Evolutionary conservation across 2,888 invertebrate species (phyloP).

Genomic region (Tinea semifulvella): DNA sequence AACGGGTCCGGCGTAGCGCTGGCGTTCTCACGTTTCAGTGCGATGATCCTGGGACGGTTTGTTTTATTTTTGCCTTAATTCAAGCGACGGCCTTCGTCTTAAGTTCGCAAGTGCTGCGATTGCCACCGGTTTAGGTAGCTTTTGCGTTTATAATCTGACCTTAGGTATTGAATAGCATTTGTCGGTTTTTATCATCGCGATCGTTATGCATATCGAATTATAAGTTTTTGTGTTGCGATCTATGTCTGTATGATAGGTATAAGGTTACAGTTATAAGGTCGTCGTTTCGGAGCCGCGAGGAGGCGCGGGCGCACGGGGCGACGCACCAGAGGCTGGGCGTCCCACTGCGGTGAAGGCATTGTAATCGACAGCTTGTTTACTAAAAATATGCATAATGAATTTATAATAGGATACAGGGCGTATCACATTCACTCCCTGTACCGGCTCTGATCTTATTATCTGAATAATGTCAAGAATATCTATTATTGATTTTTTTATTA

Average conservation of each 20-base stretch:
- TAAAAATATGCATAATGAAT: constrained; percentile 68
- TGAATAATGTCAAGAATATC: constrained; percentile 2
- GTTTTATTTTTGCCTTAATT: constrained; percentile 52
- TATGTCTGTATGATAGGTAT: not conserved
- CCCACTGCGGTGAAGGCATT: constrained; percentile 55
- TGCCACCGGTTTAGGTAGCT: constrained; percentile 59
- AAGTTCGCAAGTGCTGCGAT: constrained; percentile 47
- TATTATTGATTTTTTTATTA: constrained; percentile 5
- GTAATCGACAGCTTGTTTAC: constrained; percentile 68
- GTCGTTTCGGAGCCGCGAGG: not conserved
- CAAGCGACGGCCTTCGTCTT: constrained; percentile 58
- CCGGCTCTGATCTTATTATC: constrained; percentile 9
- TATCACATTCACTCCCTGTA: constrained; percentile 2
- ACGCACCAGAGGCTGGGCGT: constrained; percentile 51
- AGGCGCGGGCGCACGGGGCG: constrained; percentile 31
- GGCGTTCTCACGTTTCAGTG: constrained; percentile 44
- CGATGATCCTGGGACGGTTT: constrained; percentile 56
- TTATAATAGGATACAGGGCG: constrained; percentile 45
- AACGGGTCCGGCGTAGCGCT: constrained; percentile 12
- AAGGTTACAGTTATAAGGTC: constrained; percentile 8
- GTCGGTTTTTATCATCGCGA: constrained; percentile 4
- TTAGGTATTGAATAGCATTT: constrained; percentile 38
- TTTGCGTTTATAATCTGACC: constrained; percentile 50
- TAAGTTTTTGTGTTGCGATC: constrained; percentile 6
- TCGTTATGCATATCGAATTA: constrained; percentile 12